Base-by-base conservation (phyloP, 2,888 invertebrate species). In the Rhorus exstirpatorius region DNA sequence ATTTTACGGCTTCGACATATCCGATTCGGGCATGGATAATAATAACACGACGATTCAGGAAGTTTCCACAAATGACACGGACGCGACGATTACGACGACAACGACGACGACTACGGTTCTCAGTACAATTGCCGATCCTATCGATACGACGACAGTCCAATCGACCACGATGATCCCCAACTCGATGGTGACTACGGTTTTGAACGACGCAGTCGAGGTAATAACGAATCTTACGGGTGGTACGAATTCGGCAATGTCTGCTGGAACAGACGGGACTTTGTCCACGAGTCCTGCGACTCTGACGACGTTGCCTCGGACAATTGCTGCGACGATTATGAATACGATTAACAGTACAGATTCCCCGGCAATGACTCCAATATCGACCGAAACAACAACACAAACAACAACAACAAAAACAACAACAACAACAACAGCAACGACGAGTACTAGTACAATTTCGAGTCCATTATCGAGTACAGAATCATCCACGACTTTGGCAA, bases 1-100 rank as follows among this genome's bases (percentile, higher is more conserved):
- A 84, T 97, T 97, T 91, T 97, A 97, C 88, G 97, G 97, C 0
- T 97, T 97, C 88, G 97, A 97, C 92, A 94, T 97, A 89, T 84
- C 78, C 31, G 80, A 84, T 71, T 71, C 89, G 90, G 12, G 88
- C 85, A 21, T 91, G 90, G 61, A 68, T 41, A 44, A 24, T 41
- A 44, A 24, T 6, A 17, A 60, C 49, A 14, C 81, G 21, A 81
- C 70, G 24, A 49, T 79, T 44, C 51, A 19, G 41, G 46, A 76
- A 4, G 38, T 55, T 35, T 89, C 3, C 44, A 60, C n/a, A 24
- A 17, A 35, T 31, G 19, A 17, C 35, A 71, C 61, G 1, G 76
- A 70, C 8, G 49, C 74, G 31, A 31, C 46, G n/a, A 90, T 31
- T 92, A 92, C 92, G 77, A 90, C 91, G 35, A 92, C 91, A 79